Conservation (phyloP, 2,797 vertebrate genomes). For the Chrysocyon brachyurus region DNA sequence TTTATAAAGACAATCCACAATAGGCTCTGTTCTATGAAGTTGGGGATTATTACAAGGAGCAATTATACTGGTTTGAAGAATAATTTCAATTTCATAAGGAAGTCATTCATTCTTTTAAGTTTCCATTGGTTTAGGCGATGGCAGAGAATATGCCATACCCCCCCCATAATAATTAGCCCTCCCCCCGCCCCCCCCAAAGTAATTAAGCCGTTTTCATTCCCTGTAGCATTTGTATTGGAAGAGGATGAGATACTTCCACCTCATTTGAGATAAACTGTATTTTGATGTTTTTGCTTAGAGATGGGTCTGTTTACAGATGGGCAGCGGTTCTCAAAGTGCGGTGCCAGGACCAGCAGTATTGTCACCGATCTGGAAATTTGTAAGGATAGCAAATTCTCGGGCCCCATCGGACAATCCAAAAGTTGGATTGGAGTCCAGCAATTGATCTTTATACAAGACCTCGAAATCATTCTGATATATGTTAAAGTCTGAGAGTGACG, state of each 20-base stretch:
- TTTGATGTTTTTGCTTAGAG: neutral
- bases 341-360: neutral
- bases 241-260: neutral
- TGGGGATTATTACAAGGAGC: constrained; percentile 81
- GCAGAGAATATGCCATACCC: no score
- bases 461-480: neutral
- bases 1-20: constrained; percentile 36
- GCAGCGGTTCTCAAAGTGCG: neutral
- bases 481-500: neutral
- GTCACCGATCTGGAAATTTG: neutral
- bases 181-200: neutral
- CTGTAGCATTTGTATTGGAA: neutral
- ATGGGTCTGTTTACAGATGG: neutral
- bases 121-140: no score
- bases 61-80: constrained; percentile 87
- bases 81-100: constrained; percentile 89
- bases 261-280: neutral
- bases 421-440: neutral
- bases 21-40: constrained; percentile 82
- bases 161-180: no score
- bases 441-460: neutral
- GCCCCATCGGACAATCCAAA: neutral
- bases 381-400: neutral
- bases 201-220: constrained; percentile 80
- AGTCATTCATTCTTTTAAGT: constrained; percentile 85